A percentile compares a stretch with the other conserved stretches of the same genome.
Conservation (phyloP, 1,140 invertebrate genomes). For the Heliconius hermathena region DNA sequence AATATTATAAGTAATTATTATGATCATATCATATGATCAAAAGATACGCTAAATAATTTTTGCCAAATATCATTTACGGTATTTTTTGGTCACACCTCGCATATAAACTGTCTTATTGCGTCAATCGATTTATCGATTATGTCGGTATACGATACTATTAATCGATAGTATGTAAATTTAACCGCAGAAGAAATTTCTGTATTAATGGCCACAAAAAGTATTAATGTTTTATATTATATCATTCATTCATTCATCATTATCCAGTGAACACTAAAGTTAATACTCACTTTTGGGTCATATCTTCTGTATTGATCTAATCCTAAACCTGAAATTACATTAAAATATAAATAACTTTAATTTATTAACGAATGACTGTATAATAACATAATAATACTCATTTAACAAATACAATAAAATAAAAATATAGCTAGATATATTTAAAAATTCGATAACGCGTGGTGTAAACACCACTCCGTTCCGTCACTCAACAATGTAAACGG, state of each 20-base stretch:
- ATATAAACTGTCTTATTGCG: neutral
- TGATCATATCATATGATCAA: too few relatives aligned
- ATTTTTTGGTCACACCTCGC: neutral
- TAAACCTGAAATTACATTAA: conserved; percentile 85
- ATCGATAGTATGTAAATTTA: neutral
- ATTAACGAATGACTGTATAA: too few relatives aligned
- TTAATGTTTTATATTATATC: neutral
- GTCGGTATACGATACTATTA: neutral
- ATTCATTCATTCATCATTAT: too few relatives aligned
- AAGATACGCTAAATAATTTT: too few relatives aligned
- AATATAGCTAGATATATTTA: too few relatives aligned
- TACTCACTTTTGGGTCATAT: conserved; percentile 96
- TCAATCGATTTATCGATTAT: neutral
- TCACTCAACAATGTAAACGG: too few relatives aligned
- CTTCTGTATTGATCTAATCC: conserved; percentile 97
- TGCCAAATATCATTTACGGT: neutral
- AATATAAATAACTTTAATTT: neutral
- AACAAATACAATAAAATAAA: too few relatives aligned
- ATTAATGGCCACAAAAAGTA: neutral
- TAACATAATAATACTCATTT: too few relatives aligned
- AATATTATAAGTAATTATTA: too few relatives aligned
- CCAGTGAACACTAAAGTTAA: neutral
- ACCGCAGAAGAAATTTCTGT: neutral
- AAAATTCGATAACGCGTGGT: too few relatives aligned
- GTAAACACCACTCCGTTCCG: too few relatives aligned